Conservation (phyloP, 2,797 vertebrate genomes). For the Oryzias sinensis region DNA sequence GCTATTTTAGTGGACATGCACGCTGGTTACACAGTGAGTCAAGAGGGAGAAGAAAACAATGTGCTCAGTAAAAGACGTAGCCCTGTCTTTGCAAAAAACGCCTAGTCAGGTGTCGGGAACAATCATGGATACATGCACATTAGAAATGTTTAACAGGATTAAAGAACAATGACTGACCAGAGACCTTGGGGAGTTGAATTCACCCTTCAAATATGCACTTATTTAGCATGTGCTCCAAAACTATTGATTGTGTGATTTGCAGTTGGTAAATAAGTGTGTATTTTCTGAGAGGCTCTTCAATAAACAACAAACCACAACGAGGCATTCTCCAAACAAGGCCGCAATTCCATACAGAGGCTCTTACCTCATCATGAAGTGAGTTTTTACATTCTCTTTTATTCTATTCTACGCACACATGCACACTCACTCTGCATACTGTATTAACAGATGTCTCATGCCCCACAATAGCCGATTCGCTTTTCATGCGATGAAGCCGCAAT, state of each 20-base stretch:
- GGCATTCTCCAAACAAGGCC: constrained; percentile 70
- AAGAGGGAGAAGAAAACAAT: constrained; percentile 57
- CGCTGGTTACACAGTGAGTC: constrained; percentile 49
- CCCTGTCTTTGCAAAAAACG: constrained; percentile 28
- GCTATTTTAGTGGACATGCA: constrained; percentile 59
- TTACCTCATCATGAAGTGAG: constrained; percentile 56
- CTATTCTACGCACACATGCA: constrained; percentile 29
- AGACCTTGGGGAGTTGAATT: constrained; percentile 53
- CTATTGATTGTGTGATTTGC: constrained; percentile 50
- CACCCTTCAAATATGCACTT: constrained; percentile 40
- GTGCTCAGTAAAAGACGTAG: constrained; percentile 34
- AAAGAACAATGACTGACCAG: constrained; percentile 49
- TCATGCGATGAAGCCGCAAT: constrained; percentile 29
- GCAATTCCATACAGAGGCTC: constrained; percentile 62
- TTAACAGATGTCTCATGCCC: constrained; percentile 19
- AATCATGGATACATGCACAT: constrained; percentile 35
- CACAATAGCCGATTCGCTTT: constrained; percentile 42
- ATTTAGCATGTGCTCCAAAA: constrained; percentile 50
- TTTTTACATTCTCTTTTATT: constrained; percentile 68
- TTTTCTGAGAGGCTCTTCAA: constrained; percentile 60
- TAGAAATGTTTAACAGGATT: constrained; percentile 52
- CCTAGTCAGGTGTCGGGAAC: constrained; percentile 49
- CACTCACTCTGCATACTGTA: constrained; percentile 25
- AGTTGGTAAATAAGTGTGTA: constrained; percentile 17
- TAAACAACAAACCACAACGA: constrained; percentile 60